Conservation (phyloP, 2,113 vertebrate species). For the Halcyon senegalensis region DNA sequence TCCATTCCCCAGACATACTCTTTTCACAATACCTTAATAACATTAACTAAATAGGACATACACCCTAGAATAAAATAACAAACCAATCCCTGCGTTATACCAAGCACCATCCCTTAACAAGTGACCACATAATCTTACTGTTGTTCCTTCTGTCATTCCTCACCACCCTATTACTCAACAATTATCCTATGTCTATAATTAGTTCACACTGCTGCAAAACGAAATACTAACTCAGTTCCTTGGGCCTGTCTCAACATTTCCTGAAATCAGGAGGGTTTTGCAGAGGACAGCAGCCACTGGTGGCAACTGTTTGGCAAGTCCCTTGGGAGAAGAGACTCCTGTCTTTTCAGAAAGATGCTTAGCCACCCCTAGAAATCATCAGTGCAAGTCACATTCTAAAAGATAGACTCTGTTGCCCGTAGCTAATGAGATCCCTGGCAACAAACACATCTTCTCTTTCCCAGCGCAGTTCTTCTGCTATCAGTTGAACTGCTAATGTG, state of each 20-base stretch:
- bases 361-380: background rate
- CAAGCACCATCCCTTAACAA: background rate
- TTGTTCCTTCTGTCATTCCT: constrained; percentile 23
- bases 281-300: background rate
- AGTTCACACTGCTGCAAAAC: constrained; percentile 2
- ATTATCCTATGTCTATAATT: constrained; percentile 43
- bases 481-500: background rate
- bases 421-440: background rate
- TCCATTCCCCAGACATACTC: background rate
- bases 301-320: background rate
- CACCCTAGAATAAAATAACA: constrained; percentile 33
- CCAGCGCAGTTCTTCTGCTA: background rate
- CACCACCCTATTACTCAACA: background rate
- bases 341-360: background rate
- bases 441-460: background rate
- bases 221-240: background rate
- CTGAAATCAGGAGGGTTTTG: background rate
- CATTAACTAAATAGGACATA: background rate
- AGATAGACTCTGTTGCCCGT: background rate
- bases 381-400: background rate
- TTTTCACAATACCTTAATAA: constrained; percentile 17
- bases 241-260: background rate
- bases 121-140: constrained; percentile 34
- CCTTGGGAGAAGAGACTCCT: background rate
- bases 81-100: background rate